Evolutionary conservation across 2,888 invertebrate species (phyloP).

Genomic region (Drosophila kanekoi): DNA sequence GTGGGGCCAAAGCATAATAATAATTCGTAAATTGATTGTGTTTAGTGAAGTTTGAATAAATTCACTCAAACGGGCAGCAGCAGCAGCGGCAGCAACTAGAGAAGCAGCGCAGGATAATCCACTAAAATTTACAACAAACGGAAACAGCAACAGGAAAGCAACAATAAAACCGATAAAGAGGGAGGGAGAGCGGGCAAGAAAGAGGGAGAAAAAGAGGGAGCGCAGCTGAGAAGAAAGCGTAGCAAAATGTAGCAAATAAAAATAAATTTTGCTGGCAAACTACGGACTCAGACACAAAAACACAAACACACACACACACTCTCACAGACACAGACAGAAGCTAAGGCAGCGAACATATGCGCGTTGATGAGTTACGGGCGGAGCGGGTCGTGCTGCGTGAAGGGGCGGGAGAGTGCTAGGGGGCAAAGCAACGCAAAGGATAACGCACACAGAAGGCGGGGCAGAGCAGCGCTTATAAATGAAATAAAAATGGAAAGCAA

Average conservation of each 20-base stretch:
- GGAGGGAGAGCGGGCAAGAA: background rate
- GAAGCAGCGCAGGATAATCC: constrained; percentile 76
- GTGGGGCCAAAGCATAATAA: constrained; percentile 68
- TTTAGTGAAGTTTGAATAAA: constrained; percentile 83
- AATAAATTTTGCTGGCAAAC: constrained; percentile 69
- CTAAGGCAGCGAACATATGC: constrained; percentile 69
- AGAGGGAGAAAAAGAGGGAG: background rate
- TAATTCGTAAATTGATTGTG: constrained; percentile 82
- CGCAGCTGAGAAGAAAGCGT: constrained; percentile 12
- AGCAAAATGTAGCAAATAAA: constrained; percentile 77
- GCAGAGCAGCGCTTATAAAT: constrained; percentile 66
- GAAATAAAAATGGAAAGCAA: constrained; percentile 81
- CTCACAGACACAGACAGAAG: constrained; percentile 11
- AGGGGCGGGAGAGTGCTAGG: background rate
- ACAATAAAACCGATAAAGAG: constrained; percentile 47
- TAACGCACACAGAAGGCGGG: constrained; percentile 29
- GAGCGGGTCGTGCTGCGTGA: background rate
- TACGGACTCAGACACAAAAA: constrained; percentile 1
- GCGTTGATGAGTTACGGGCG: constrained; percentile 76
- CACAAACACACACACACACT: constrained; percentile 1
- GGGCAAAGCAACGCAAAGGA: constrained; percentile 16
- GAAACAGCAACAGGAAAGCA: constrained; percentile 80
- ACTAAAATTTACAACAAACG: constrained; percentile 82
- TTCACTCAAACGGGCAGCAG: constrained; percentile 58
- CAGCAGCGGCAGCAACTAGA: constrained; percentile 20